phyloP scores from a whole-genome alignment of 30 jellyfish, hydroid and myxozoan genomes.

The Aurelia coerulea region DNA sequence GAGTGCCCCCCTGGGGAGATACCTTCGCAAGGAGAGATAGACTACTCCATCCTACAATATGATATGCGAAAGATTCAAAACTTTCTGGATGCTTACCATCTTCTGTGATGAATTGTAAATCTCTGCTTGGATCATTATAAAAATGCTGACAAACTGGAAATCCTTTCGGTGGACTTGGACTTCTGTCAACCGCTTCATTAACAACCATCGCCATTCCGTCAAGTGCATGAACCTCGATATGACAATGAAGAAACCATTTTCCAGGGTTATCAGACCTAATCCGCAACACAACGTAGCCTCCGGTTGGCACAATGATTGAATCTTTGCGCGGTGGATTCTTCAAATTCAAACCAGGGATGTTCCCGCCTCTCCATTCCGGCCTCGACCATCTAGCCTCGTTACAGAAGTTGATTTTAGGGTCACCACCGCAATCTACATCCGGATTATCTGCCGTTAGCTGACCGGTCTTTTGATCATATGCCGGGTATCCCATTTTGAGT shows the following conservation, averaged over 20 bases:
- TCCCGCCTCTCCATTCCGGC: conserved; percentile 79
- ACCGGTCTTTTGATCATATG: conserved; percentile 81
- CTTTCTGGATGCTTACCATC: neutral
- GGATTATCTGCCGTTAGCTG: conserved; percentile 71
- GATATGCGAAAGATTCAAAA: too few relatives aligned
- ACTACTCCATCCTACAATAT: too few relatives aligned
- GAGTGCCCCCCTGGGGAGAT: too few relatives aligned
- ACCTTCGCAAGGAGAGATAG: too few relatives aligned
- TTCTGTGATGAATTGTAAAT: conserved; percentile 70
- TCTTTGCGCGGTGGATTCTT: conserved; percentile 90
- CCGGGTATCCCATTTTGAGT: conserved; percentile 85
- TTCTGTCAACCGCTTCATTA: conserved; percentile 82
- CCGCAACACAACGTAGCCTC: conserved; percentile 92
- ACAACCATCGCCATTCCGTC: conserved; percentile 98
- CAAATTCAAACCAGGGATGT: conserved; percentile 85
- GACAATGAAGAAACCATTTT: conserved; percentile 97
- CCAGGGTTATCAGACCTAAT: conserved; percentile 97
- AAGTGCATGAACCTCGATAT: conserved; percentile 87
- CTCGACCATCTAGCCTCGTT: conserved; percentile 84
- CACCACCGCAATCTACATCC: conserved; percentile 90
- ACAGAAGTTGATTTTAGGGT: conserved; percentile 72
- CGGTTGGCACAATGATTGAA: conserved; percentile 89
- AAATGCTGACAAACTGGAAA: conserved; percentile 88
- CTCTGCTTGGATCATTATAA: conserved; percentile 85
- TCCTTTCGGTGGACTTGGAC: conserved; percentile 91